Percentiles rank a stretch among this genome's conserved stretches.
Conservation (phyloP, 2,888 invertebrate genomes). For the Clostera curtula region DNA sequence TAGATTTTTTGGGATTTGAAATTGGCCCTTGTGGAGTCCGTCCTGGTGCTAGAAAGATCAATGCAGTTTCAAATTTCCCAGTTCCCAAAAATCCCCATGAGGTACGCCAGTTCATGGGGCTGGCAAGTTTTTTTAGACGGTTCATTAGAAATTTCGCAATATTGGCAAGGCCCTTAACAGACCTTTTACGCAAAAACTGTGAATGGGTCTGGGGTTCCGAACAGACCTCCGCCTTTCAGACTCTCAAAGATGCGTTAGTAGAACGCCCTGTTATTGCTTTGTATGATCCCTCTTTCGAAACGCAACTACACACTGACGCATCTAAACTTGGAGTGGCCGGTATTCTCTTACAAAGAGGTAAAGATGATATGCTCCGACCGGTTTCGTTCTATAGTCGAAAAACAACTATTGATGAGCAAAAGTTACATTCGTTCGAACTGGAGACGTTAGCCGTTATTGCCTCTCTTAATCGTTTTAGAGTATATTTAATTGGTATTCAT, state of each 20-base stretch:
- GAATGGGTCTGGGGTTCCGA: constrained; percentile 1
- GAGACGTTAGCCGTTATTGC: constrained; percentile 1
- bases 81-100: neutral
- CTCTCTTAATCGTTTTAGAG: constrained; percentile 1
- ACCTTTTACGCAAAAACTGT: neutral
- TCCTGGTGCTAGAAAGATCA: constrained; percentile 1
- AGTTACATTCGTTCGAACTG: constrained; percentile 1
- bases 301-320: constrained; percentile 4
- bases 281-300: constrained; percentile 1
- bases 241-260: neutral
- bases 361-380: neutral
- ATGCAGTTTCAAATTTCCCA: neutral
- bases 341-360: constrained; percentile 1
- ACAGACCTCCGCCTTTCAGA: constrained; percentile 1
- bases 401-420: neutral
- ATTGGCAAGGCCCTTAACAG: constrained; percentile 2
- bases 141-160: constrained; percentile 3
- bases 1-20: constrained; percentile 3
- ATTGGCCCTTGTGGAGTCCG: constrained; percentile 5
- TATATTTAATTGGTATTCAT: constrained; percentile 11
- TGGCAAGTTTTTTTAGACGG: constrained; percentile 7
- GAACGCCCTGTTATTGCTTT: constrained; percentile 2
- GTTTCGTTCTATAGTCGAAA: neutral
- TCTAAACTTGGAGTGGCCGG: constrained; percentile 1
- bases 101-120: constrained; percentile 2